Percentiles rank a stretch among this genome's conserved stretches.
Conservation (phyloP, 2,888 invertebrate genomes). For the Tiliacea aurago region DNA sequence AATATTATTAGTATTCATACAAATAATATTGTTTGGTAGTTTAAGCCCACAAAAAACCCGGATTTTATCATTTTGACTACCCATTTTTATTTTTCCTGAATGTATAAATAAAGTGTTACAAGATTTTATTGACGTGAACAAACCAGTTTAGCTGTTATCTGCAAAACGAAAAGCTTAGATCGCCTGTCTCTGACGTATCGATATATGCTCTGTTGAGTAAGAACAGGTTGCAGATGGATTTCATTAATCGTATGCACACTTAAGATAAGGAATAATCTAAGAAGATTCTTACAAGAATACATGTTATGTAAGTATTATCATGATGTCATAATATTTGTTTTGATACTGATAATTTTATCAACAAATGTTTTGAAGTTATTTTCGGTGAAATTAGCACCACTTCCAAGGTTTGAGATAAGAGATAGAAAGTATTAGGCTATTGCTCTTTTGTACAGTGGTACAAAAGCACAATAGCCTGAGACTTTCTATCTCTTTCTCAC, state of each 20-base stretch:
- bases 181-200: too few relatives aligned
- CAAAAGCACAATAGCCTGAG: neutral
- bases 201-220: too few relatives aligned
- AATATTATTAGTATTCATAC: neutral
- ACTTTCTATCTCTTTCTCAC: too few relatives aligned
- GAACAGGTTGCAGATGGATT: neutral
- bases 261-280: neutral
- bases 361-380: slow-evolving; percentile 1
- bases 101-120: neutral
- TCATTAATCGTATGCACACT: neutral
- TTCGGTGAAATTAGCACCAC: slow-evolving; percentile 1
- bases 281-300: neutral
- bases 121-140: neutral
- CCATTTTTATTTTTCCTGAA: neutral
- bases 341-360: slow-evolving; percentile 23
- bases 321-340: slow-evolving; percentile 33
- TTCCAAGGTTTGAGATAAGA: slow-evolving; percentile 32
- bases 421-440: too few relatives aligned
- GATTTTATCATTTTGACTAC: neutral
- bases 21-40: too few relatives aligned
- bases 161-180: too few relatives aligned
- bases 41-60: too few relatives aligned
- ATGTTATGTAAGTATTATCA: neutral
- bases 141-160: neutral
- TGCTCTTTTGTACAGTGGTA: too few relatives aligned